phyloP scores from a whole-genome alignment of 2,888 invertebrate species.

The Xanthia icteritia region DNA sequence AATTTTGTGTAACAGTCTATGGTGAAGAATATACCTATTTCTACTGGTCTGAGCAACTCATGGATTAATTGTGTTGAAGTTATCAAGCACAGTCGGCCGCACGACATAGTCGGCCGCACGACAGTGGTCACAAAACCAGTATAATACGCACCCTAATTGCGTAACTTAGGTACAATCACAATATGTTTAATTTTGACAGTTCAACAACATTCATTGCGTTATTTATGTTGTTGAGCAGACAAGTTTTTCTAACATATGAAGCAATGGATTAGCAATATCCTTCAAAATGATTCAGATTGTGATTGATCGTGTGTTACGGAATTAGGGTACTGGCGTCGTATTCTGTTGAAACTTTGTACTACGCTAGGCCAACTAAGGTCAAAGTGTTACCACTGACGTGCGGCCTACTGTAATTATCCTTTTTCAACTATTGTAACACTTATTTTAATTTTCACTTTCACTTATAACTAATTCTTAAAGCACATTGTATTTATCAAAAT shows the following conservation, averaged over 20 bases:
- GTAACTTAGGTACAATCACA: no score
- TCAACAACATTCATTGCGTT: no score
- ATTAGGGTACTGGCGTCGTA: neutral
- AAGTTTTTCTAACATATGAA: no score
- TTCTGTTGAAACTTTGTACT: neutral
- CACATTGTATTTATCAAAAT: neutral
- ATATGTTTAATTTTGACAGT: no score
- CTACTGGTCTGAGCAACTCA: no score
- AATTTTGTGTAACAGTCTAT: conserved; percentile 12
- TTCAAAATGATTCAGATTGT: no score
- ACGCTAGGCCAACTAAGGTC: neutral
- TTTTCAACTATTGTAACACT: neutral
- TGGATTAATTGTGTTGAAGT: no score
- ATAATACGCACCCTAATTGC: neutral
- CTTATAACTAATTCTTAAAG: neutral
- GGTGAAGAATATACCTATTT: conserved; percentile 1
- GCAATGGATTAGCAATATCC: no score
- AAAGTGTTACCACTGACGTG: neutral
- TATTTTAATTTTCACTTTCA: neutral
- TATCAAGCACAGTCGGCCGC: no score
- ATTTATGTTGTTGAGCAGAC: no score
- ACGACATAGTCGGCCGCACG: no score
- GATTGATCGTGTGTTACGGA: no score
- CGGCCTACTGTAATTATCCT: neutral
- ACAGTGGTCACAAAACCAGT: neutral